Evolutionary conservation across 2,113 vertebrate genomes (phyloP).

Genomic region (Sinocyclocheilus rhinocerous): DNA sequence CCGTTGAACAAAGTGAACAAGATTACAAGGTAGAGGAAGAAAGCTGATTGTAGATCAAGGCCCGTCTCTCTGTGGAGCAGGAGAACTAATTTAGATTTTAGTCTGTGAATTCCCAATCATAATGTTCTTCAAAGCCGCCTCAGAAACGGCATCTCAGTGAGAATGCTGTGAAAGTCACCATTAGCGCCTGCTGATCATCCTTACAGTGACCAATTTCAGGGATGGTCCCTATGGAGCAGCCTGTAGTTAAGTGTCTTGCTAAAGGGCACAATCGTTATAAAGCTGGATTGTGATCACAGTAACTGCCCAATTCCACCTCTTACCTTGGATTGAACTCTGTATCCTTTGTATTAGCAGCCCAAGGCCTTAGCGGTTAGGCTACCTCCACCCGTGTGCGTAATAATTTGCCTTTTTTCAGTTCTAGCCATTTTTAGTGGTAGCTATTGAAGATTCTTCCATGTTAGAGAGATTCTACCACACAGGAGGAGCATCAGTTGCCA

Average conservation of each 20-base stretch:
- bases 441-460: background rate
- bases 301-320: constrained; percentile 1
- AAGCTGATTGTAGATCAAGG: constrained; percentile 32
- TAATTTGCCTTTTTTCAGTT: background rate
- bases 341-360: background rate
- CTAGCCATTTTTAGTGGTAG: background rate
- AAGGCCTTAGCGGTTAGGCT: background rate
- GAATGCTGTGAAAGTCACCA: background rate
- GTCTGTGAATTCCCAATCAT: background rate
- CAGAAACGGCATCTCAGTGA: background rate
- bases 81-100: constrained; percentile 18
- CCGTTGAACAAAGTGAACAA: background rate
- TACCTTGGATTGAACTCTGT: background rate
- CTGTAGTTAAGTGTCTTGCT: constrained; percentile 26
- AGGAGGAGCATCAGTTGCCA: background rate
- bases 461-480: too few relatives aligned
- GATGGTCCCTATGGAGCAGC: constrained; percentile 9
- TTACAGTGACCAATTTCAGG: constrained; percentile 31
- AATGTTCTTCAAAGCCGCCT: constrained; percentile 15
- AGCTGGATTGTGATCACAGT: constrained; percentile 32
- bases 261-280: constrained; percentile 31
- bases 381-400: background rate
- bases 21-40: constrained; percentile 32
- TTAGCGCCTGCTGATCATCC: constrained; percentile 5
- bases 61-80: background rate